A percentile compares a stretch with the other conserved stretches of the same genome.
Conservation (phyloP, 2,888 invertebrate genomes). For the Trissolcus brochymenae region DNA sequence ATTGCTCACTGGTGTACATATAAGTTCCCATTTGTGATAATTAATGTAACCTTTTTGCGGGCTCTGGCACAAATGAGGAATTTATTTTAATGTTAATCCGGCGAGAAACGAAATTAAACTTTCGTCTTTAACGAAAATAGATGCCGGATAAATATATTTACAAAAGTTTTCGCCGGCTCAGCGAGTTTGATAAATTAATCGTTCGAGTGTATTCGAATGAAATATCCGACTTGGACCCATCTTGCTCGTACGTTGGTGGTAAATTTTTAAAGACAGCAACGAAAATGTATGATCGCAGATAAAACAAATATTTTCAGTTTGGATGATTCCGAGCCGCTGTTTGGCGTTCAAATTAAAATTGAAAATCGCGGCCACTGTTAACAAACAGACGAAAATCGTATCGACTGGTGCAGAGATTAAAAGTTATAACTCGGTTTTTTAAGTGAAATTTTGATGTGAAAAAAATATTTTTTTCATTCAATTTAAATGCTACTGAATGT, state of each 20-base stretch:
- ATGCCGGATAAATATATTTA: too few species aligned
- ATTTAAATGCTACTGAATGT: too few species aligned
- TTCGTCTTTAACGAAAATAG: not conserved
- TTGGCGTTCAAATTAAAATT: conserved; percentile 35
- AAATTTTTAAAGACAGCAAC: conserved; percentile 15
- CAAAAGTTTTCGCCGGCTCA: too few species aligned
- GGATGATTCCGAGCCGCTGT: conserved; percentile 8
- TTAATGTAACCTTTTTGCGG: conserved; percentile 50
- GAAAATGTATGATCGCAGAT: conserved; percentile 9
- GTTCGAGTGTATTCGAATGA: too few species aligned
- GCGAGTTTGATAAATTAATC: too few species aligned
- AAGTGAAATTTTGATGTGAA: too few species aligned
- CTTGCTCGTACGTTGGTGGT: not conserved
- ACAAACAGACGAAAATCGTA: conserved; percentile 21
- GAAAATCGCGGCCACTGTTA: conserved; percentile 16
- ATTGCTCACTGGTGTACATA: conserved; percentile 42
- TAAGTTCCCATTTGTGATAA: conserved; percentile 50
- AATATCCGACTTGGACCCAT: too few species aligned
- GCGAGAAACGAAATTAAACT: not conserved
- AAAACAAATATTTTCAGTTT: conserved; percentile 10
- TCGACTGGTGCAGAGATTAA: conserved; percentile 24
- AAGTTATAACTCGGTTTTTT: conserved; percentile 21
- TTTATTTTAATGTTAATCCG: conserved; percentile 36
- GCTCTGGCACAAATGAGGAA: conserved; percentile 18
- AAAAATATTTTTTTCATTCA: too few species aligned